phyloP scores from a whole-genome alignment of 2,888 invertebrate genomes.

The Aphrophora alni region DNA sequence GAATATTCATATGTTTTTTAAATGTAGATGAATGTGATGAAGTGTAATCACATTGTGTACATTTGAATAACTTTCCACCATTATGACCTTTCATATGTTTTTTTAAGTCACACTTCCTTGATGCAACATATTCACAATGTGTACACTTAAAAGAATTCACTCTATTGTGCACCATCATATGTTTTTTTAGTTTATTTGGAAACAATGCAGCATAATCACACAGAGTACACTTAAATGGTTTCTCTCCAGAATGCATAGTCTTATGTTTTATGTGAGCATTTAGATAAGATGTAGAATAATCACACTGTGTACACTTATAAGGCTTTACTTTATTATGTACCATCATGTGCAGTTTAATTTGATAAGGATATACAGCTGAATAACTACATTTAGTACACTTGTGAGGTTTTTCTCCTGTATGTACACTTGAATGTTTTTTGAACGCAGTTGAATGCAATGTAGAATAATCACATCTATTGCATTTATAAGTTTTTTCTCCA shows the following conservation, averaged over 20 bases:
- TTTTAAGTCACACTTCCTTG: neutral
- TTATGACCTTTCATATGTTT: neutral
- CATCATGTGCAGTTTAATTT: neutral
- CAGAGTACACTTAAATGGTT: neutral
- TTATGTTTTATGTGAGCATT: neutral
- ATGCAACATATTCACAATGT: neutral
- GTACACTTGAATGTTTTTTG: neutral
- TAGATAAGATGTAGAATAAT: neutral
- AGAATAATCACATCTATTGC: neutral
- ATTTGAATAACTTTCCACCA: neutral
- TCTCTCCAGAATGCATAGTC: neutral
- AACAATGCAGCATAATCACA: neutral
- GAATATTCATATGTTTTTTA: neutral
- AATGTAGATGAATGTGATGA: neutral
- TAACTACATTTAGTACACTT: neutral
- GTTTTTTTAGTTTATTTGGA: neutral
- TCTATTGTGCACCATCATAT: neutral
- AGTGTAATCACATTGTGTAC: neutral
- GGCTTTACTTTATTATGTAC: neutral
- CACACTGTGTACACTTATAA: neutral
- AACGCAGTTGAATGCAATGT: neutral
- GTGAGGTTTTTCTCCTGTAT: neutral
- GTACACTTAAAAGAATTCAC: neutral
- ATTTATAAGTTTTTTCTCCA: neutral
- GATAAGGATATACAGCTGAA: neutral